These are phyloP conservation scores for Papilio dardanus DNA, from an alignment of 1,140 invertebrate species.

Conservation along the genomic window DNA sequence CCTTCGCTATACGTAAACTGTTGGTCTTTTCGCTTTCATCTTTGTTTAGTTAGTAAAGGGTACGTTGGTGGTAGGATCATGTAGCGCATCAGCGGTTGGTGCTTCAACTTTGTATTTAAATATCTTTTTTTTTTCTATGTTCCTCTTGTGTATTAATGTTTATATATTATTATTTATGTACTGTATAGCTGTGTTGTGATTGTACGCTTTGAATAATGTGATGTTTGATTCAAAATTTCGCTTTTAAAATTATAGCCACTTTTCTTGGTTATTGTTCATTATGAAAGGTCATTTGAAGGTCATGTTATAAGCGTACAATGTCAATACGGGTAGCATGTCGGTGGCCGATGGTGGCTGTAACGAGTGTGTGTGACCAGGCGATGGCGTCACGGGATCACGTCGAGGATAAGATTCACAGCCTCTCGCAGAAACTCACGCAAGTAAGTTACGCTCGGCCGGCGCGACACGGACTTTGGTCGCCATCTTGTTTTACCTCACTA, in stretches of 20 bases:
- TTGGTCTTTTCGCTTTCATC: conserved; percentile 35
- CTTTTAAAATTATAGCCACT: neutral
- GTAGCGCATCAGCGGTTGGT: conserved; percentile 76
- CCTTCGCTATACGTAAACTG: conserved; percentile 37
- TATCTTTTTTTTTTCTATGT: conserved; percentile 59
- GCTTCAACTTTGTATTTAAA: conserved; percentile 74
- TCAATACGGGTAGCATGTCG: conserved; percentile 61
- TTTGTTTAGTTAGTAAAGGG: conserved; percentile 46
- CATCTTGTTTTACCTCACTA: conserved; percentile 25
- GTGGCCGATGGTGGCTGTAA: conserved; percentile 63
- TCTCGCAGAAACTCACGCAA: conserved; percentile 86
- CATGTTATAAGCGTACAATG: conserved; percentile 52
- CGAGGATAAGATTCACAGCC: conserved; percentile 86
- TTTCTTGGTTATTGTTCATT: neutral
- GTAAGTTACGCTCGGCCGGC: conserved; percentile 82
- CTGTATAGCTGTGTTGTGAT: conserved; percentile 66
- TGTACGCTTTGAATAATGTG: conserved; percentile 57
- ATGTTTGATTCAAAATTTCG: neutral
- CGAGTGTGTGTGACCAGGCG: conserved; percentile 82
- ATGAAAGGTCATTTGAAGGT: neutral
- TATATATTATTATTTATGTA: conserved; percentile 66
- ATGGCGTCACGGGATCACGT: conserved; percentile 85
- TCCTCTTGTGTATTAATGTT: conserved; percentile 68
- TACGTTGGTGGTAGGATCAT: conserved; percentile 66
- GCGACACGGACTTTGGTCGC: conserved; percentile 46